phyloP scores from a whole-genome alignment of 2,888 invertebrate species.

The Lasioglossum pauxillum region DNA sequence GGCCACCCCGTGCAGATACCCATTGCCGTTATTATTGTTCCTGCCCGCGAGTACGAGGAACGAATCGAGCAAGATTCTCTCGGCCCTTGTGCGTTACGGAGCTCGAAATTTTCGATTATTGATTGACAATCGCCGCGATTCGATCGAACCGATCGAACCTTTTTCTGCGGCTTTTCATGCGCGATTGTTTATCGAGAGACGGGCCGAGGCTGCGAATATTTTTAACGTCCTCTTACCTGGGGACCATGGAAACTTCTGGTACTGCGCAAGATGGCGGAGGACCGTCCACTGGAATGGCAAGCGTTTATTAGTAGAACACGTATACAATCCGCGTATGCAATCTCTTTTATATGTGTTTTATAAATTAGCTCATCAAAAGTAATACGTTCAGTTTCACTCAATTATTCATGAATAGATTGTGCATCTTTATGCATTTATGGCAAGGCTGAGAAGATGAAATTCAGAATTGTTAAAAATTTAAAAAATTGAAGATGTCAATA shows the following conservation, averaged over 20 bases:
- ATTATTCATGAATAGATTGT: not conserved
- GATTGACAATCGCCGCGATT: conserved; percentile 42
- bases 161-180: not conserved
- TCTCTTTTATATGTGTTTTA: not conserved
- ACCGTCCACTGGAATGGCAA: not conserved
- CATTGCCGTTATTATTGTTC: conserved; percentile 79
- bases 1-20: conserved; percentile 80
- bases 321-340: not conserved
- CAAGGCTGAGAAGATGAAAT: too few relatives aligned
- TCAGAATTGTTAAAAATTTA: too few relatives aligned
- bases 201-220: not conserved
- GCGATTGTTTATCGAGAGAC: not conserved
- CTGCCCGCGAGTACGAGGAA: conserved; percentile 72
- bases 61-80: conserved; percentile 64
- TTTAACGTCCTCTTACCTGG: not conserved
- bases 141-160: not conserved
- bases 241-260: not conserved
- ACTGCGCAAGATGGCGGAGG: not conserved
- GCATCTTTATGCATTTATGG: too few relatives aligned
- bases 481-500: too few relatives aligned
- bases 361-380: not conserved
- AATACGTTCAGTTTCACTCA: not conserved
- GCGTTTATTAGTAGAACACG: not conserved
- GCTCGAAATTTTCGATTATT: conserved; percentile 67
- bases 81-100: conserved; percentile 78